These are phyloP conservation scores for Podarcis muralis DNA, from an alignment of 2,113 vertebrate genomes.

Conservation along the genomic window DNA sequence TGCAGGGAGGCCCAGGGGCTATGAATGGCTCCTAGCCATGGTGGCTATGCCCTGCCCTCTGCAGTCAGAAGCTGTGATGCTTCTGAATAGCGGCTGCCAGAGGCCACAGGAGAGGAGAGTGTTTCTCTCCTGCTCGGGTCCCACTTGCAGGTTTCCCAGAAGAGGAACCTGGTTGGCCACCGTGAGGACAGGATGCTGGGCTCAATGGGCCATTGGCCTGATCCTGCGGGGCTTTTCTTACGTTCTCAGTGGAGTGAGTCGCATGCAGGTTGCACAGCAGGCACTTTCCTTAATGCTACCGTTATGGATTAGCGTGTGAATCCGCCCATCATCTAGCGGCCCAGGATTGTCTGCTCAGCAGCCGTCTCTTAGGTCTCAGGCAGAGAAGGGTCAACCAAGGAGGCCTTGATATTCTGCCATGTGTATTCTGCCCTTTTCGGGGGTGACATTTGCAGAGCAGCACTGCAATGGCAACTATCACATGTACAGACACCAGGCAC, in stretches of 20 bases:
- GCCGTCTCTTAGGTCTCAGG: background rate
- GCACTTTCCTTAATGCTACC: background rate
- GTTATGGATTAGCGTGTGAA: background rate
- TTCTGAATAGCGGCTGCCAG: too few species aligned
- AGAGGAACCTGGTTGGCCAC: too few species aligned
- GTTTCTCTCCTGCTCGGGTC: too few species aligned
- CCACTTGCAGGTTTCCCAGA: too few species aligned
- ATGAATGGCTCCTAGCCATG: too few species aligned
- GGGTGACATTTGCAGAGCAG: background rate
- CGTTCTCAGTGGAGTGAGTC: background rate
- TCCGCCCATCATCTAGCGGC: background rate
- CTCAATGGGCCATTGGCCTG: too few species aligned
- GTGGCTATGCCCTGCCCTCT: too few species aligned
- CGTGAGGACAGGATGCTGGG: too few species aligned
- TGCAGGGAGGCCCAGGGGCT: too few species aligned
- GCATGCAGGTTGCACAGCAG: background rate
- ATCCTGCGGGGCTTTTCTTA: too few species aligned
- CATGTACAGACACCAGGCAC: background rate
- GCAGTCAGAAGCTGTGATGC: too few species aligned
- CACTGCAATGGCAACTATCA: background rate
- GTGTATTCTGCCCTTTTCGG: background rate
- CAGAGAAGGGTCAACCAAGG: background rate
- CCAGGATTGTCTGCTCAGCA: background rate
- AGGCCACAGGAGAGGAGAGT: too few species aligned
- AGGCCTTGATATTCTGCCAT: background rate